Evolutionary conservation across 2,888 invertebrate genomes (phyloP).

Genomic region (Erebia ligea): DNA sequence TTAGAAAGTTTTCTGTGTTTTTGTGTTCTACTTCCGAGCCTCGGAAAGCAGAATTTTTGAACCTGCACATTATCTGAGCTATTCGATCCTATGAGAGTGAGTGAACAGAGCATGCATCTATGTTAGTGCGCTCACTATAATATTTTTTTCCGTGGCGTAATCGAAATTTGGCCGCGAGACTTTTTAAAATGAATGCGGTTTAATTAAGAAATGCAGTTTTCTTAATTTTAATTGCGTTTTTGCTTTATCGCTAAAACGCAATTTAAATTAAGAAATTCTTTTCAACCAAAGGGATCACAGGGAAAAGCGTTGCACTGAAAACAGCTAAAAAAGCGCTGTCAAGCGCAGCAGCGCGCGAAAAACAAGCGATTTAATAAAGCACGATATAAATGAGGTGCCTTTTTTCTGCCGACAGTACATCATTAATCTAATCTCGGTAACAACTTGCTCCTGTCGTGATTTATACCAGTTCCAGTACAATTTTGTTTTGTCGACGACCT

Average conservation of each 20-base stretch:
- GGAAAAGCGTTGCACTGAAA: not conserved
- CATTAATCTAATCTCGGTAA: slow-evolving; percentile 38
- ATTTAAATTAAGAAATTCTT: not conserved
- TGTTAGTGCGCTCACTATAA: no score
- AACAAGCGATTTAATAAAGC: slow-evolving; percentile 19
- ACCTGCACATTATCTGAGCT: no score
- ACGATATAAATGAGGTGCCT: slow-evolving; percentile 26
- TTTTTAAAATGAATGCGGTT: no score
- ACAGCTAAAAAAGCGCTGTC: slow-evolving; percentile 1
- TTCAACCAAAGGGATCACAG: not conserved
- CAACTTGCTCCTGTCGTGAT: slow-evolving; percentile 33
- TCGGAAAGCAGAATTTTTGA: no score
- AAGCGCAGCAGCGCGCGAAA: not conserved
- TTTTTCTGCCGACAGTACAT: slow-evolving; percentile 29
- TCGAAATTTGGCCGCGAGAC: no score
- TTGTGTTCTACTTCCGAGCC: no score
- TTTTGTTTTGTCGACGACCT: slow-evolving; percentile 38
- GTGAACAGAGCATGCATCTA: no score
- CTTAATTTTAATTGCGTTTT: no score
- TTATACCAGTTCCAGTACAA: slow-evolving; percentile 36
- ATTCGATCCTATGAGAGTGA: no score
- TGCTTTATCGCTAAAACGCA: not conserved
- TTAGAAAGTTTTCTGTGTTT: no score
- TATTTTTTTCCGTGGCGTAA: no score
- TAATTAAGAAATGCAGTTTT: no score